Conservation (phyloP, 2,888 invertebrate genomes). For the Leucophenga montana region DNA sequence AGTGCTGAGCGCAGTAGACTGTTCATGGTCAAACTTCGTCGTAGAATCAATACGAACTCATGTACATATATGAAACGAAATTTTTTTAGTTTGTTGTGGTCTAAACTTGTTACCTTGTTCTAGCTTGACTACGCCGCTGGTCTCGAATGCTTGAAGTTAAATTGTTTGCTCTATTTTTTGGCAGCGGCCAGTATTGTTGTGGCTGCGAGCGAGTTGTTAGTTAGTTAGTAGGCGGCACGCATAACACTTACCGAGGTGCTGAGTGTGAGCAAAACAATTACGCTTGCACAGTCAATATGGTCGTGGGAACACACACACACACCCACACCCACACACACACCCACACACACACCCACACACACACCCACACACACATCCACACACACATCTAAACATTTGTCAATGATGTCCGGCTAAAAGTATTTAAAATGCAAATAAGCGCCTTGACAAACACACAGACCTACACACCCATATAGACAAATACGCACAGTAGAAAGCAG, state of each 20-base stretch:
- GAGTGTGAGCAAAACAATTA: slow-evolving; percentile 36
- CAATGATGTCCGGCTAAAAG: too few relatives aligned
- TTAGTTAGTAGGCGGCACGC: slow-evolving; percentile 28
- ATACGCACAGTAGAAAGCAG: neutral
- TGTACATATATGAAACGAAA: too few relatives aligned
- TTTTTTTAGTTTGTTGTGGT: too few relatives aligned
- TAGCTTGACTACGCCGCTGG: too few relatives aligned
- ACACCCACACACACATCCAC: neutral
- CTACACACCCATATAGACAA: neutral
- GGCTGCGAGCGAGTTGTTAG: neutral
- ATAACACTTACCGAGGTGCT: slow-evolving; percentile 24
- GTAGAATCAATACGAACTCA: too few relatives aligned
- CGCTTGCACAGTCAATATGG: slow-evolving; percentile 9
- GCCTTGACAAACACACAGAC: neutral
- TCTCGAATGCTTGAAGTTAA: neutral
- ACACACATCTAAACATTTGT: neutral
- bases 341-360: neutral
- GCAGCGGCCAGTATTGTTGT: neutral
- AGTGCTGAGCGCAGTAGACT: too few relatives aligned
- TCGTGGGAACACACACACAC: too few relatives aligned
- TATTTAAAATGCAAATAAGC: neutral
- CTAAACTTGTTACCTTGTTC: too few relatives aligned
- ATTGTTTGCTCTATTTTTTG: neutral
- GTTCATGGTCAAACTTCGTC: too few relatives aligned
- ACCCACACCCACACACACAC: neutral